These are phyloP conservation scores for Xiphophorus birchmanni DNA, from an alignment of 2,797 vertebrate species.

Conservation along the genomic window DNA sequence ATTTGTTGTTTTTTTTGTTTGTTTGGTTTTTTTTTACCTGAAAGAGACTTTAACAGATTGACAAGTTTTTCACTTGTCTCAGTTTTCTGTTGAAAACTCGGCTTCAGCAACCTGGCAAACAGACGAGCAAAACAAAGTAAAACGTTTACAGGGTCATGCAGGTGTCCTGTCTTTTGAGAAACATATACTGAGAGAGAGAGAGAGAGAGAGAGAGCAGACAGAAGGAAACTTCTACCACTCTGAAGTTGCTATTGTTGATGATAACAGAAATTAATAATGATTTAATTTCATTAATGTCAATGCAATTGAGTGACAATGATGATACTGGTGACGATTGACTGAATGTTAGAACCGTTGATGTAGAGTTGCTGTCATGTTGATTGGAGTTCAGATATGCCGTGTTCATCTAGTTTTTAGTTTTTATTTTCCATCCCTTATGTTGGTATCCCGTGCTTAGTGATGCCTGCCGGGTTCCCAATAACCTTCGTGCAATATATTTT, in stretches of 20 bases:
- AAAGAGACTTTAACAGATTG: slow-evolving; percentile 24
- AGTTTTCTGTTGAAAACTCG: slow-evolving; percentile 34
- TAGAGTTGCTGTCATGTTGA: slow-evolving; percentile 78
- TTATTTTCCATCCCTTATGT: slow-evolving; percentile 69
- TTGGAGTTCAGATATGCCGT: slow-evolving; percentile 72
- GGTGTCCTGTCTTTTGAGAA: slow-evolving; percentile 37
- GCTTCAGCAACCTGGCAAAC: slow-evolving; percentile 24
- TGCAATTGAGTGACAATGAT: slow-evolving; percentile 72
- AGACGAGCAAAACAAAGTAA: slow-evolving; percentile 12
- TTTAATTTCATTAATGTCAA: slow-evolving; percentile 65
- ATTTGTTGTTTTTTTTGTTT: slow-evolving; percentile 13
- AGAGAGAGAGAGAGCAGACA: slow-evolving; percentile 59
- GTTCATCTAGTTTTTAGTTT: slow-evolving; percentile 75
- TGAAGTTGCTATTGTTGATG: slow-evolving; percentile 75
- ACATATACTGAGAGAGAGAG: slow-evolving; percentile 29
- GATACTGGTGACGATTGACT: slow-evolving; percentile 60
- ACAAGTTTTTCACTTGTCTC: slow-evolving; percentile 37
- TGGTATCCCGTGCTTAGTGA: slow-evolving; percentile 39
- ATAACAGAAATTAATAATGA: slow-evolving; percentile 77
- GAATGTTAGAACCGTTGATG: slow-evolving; percentile 73
- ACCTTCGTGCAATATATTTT: slow-evolving; percentile 51
- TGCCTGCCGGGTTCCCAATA: slow-evolving; percentile 60
- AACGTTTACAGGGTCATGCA: slow-evolving; percentile 21
- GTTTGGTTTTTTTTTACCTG: neutral
- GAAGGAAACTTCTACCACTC: slow-evolving; percentile 67